Percentiles rank a stretch among this genome's conserved stretches.
These are phyloP conservation scores for Beris morrisii DNA, from an alignment of 2,888 invertebrate genomes.

Conservation along the genomic window DNA sequence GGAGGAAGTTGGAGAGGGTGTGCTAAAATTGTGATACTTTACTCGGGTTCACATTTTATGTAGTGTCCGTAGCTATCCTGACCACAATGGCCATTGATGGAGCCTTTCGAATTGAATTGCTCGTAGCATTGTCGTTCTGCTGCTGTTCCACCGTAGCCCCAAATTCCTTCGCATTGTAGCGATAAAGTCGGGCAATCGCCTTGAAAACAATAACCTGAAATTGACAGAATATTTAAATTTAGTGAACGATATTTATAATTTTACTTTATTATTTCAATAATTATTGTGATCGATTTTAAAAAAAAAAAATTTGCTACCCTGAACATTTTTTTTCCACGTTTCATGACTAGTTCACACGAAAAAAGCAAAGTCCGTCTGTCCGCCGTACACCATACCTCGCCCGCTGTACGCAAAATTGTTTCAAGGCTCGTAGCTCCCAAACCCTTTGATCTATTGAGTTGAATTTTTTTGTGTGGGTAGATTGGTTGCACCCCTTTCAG, in stretches of 20 bases:
- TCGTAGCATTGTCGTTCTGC: conserved; percentile 90
- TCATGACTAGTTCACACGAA: no score
- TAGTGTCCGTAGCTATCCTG: conserved; percentile 73
- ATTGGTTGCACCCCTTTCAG: no score
- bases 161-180: conserved; percentile 88
- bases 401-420: no score
- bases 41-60: conserved; percentile 85
- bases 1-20: not conserved
- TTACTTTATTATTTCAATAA: not conserved
- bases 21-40: conserved; percentile 55
- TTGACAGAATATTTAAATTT: conserved; percentile 25
- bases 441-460: no score
- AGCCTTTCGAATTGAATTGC: conserved; percentile 93
- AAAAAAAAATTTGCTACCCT: no score
- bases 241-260: conserved; percentile 24
- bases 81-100: conserved; percentile 95
- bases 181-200: conserved; percentile 88
- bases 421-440: no score
- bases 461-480: no score
- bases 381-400: no score
- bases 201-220: conserved; percentile 81
- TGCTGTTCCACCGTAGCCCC: conserved; percentile 84
- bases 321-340: no score
- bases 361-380: no score
- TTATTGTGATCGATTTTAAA: no score